phyloP scores from a whole-genome alignment of 2,113 vertebrate genomes.

The Galemys pyrenaicus region DNA sequence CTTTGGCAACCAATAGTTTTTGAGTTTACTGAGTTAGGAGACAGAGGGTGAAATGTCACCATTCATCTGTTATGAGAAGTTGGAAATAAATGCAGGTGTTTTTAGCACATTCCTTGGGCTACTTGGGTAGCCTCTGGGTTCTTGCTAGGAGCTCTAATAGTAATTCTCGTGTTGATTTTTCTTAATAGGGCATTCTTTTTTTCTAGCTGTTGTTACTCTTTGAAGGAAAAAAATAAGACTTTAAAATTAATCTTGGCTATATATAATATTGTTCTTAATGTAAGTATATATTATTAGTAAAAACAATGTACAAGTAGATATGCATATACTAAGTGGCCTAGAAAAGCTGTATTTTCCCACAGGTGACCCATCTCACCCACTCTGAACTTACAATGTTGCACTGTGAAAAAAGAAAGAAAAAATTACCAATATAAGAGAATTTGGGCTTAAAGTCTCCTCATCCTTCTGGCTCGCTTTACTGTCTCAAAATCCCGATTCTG shows the following conservation, averaged over 20 bases:
- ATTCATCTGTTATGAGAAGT: conserved; percentile 73
- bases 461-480: background rate
- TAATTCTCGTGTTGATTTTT: conserved; percentile 56
- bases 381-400: background rate
- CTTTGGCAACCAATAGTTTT: conserved; percentile 70
- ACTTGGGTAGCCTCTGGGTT: conserved; percentile 63
- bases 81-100: conserved; percentile 78
- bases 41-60: conserved; percentile 68
- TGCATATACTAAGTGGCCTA: background rate
- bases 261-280: background rate
- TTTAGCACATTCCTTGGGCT: conserved; percentile 53
- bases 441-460: background rate
- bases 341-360: background rate
- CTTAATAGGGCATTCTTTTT: background rate
- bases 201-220: background rate
- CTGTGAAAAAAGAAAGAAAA: background rate
- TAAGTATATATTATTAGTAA: background rate
- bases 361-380: background rate
- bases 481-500: conserved; percentile 38
- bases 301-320: background rate
- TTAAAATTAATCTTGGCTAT: conserved; percentile 51
- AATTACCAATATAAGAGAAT: background rate
- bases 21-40: conserved; percentile 62
- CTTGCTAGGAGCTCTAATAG: background rate
- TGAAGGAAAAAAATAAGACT: conserved; percentile 52